These are phyloP conservation scores for Drosophila pegasa DNA, from an alignment of 2,888 invertebrate species.

Conservation along the genomic window DNA sequence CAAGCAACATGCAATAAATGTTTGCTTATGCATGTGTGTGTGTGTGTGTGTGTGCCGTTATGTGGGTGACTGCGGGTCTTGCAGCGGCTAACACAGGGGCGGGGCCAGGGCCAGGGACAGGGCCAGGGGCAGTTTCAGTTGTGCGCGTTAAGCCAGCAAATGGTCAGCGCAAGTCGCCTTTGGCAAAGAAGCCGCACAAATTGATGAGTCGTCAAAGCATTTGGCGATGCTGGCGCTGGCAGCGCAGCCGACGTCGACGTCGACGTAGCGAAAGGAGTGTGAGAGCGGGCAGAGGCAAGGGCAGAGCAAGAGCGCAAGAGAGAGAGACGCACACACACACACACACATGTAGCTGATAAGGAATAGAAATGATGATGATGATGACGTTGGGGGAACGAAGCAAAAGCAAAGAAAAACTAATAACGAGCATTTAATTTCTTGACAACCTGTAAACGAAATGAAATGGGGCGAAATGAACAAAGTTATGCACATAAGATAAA, in stretches of 20 bases:
- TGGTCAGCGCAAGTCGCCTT: constrained; percentile 32
- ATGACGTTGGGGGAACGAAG: constrained; percentile 11
- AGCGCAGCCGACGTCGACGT: constrained; percentile 20
- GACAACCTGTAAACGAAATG: constrained; percentile 61
- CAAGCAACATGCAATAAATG: constrained; percentile 48
- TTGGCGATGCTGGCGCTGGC: constrained; percentile 29
- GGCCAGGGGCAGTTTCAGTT: neutral
- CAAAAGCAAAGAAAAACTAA: constrained; percentile 37
- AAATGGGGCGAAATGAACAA: constrained; percentile 48
- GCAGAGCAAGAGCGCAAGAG: neutral
- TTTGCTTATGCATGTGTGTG: constrained; percentile 13
- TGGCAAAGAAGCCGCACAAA: constrained; percentile 49
- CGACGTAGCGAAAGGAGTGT: constrained; percentile 12
- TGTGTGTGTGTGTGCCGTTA: constrained; percentile 16
- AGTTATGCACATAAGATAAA: constrained; percentile 52
- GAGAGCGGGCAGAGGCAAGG: neutral
- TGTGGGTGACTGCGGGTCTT: constrained; percentile 43
- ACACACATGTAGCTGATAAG: constrained; percentile 50
- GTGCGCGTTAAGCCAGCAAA: constrained; percentile 28
- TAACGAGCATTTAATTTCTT: constrained; percentile 70
- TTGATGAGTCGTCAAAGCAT: constrained; percentile 54
- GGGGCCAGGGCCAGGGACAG: neutral
- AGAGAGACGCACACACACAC: neutral
- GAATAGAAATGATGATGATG: constrained; percentile 36
- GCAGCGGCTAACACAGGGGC: constrained; percentile 6